These are phyloP conservation scores for Volucella bombylans DNA, from an alignment of 2,888 invertebrate genomes.

Conservation along the genomic window DNA sequence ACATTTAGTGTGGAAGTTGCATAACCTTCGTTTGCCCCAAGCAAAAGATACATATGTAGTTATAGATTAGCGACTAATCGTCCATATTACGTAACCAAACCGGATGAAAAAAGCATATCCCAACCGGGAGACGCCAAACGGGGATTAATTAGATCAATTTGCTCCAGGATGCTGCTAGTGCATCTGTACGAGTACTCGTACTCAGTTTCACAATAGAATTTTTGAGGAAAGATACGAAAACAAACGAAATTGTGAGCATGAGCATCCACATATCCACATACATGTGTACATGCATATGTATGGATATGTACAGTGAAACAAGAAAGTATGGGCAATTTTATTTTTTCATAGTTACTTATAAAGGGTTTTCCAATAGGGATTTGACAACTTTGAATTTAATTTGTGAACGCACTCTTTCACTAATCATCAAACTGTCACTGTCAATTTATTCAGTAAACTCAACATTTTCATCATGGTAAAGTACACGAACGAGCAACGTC, in stretches of 20 bases:
- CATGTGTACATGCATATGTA: background rate
- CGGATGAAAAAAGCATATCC: conserved; percentile 1
- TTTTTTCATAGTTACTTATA: no score
- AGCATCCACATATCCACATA: no score
- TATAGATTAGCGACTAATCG: background rate
- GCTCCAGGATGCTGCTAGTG: conserved; percentile 20
- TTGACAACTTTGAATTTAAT: no score
- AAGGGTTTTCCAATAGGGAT: no score
- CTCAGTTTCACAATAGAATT: background rate
- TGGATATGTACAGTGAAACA: no score
- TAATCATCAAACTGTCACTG: no score
- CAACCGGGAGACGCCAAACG: background rate
- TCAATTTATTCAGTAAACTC: no score
- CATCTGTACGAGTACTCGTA: background rate
- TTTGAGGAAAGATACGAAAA: background rate
- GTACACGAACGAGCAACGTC: no score
- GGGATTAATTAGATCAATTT: conserved; percentile 15
- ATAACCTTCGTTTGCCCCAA: background rate
- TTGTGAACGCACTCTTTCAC: no score
- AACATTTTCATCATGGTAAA: no score
- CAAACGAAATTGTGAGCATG: no score
- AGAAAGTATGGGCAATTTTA: no score
- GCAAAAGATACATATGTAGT: background rate
- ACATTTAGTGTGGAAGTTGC: background rate
- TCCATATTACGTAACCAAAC: background rate